Conservation (phyloP, 1,140 invertebrate species). For the Drosophila melanica region DNA sequence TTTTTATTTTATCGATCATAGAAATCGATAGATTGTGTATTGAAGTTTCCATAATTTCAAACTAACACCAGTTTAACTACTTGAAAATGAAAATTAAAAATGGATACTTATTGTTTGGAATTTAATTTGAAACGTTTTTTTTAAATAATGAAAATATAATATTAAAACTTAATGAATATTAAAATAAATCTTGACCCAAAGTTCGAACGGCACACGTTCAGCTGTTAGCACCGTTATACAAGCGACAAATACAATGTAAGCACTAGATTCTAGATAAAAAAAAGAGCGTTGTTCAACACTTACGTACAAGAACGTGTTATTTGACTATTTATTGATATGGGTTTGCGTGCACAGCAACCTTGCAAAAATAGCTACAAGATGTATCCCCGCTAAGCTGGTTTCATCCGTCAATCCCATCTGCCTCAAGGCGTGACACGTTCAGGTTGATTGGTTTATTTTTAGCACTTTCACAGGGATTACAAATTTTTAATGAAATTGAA, state of each 20-base stretch:
- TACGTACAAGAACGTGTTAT: conserved; percentile 49
- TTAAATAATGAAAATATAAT: too few relatives aligned
- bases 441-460: conserved; percentile 48
- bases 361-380: neutral
- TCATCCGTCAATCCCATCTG: conserved; percentile 25
- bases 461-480: conserved; percentile 21
- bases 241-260: neutral
- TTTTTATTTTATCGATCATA: neutral
- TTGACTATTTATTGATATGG: conserved; percentile 29
- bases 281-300: conserved; percentile 18
- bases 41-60: too few relatives aligned
- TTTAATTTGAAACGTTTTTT: too few relatives aligned
- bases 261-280: conserved; percentile 18
- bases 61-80: too few relatives aligned
- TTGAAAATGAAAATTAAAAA: too few relatives aligned
- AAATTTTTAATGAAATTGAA: conserved; percentile 59
- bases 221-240: neutral
- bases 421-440: conserved; percentile 38
- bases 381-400: neutral
- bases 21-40: neutral
- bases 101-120: too few relatives aligned
- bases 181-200: too few relatives aligned
- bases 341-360: conserved; percentile 3
- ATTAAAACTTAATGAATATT: too few relatives aligned
- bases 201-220: neutral